phyloP scores from a whole-genome alignment of 2,797 vertebrate species.

The Pangasius sanitwongsei region DNA sequence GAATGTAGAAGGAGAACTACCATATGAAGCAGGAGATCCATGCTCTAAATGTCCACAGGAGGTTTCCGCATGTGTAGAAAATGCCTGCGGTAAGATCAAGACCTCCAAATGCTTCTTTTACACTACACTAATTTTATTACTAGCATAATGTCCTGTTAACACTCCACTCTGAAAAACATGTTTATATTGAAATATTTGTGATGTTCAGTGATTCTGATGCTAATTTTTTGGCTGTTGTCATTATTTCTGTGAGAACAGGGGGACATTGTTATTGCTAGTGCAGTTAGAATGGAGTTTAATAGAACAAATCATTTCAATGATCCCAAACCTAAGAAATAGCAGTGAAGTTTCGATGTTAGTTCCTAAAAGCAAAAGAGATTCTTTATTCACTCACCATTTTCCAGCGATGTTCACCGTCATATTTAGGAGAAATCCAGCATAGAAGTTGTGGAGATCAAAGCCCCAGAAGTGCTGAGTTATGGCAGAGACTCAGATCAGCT shows the following conservation, averaged over 20 bases:
- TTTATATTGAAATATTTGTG: neutral
- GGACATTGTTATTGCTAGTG: neutral
- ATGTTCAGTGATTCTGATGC: neutral
- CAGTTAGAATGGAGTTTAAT: neutral
- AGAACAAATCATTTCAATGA: neutral
- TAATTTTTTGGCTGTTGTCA: neutral
- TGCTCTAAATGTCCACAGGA: slow-evolving; percentile 43
- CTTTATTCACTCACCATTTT: neutral
- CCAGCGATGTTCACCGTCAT: neutral
- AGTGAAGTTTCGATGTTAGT: neutral
- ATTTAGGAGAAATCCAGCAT: neutral
- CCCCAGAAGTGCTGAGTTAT: neutral
- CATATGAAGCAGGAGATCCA: slow-evolving; percentile 36
- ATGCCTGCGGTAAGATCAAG: slow-evolving; percentile 37
- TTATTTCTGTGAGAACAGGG: neutral
- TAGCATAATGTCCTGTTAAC: neutral
- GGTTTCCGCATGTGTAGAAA: neutral
- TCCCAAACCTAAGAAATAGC: neutral
- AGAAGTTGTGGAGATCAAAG: neutral
- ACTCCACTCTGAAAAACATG: neutral
- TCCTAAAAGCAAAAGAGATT: neutral
- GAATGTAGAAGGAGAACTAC: neutral
- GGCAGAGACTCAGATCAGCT: neutral
- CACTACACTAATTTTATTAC: neutral
- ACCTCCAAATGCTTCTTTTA: neutral